Percentiles rank a stretch among this genome's conserved stretches.
These are phyloP conservation scores for Beris morrisii DNA, from an alignment of 2,888 invertebrate species.

Conservation along the genomic window DNA sequence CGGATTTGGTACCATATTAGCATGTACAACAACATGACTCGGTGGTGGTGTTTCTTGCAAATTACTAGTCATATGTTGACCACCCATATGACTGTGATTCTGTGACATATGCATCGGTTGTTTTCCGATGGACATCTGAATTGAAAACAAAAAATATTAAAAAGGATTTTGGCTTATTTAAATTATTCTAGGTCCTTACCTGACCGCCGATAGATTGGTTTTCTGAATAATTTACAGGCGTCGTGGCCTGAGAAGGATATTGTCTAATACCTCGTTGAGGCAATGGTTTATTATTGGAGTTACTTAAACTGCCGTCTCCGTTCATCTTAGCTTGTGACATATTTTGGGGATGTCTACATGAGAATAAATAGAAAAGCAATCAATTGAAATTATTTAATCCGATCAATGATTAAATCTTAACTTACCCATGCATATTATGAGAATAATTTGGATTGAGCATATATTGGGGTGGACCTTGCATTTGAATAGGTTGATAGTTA, in stretches of 20 bases:
- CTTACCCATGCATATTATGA: slow-evolving; percentile 42
- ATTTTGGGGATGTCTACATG: slow-evolving; percentile 44
- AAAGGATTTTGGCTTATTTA: background rate
- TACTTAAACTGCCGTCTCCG: slow-evolving; percentile 47
- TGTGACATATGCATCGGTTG: slow-evolving; percentile 47
- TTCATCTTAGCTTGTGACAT: slow-evolving; percentile 51
- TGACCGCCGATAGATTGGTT: slow-evolving; percentile 42
- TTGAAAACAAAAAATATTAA: slow-evolving; percentile 17
- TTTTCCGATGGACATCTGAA: slow-evolving; percentile 45
- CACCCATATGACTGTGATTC: slow-evolving; percentile 42
- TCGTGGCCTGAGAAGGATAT: slow-evolving; percentile 45
- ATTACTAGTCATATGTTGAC: slow-evolving; percentile 37
- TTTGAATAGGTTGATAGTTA: slow-evolving; percentile 43
- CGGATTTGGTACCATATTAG: slow-evolving; percentile 34
- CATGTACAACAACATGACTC: slow-evolving; percentile 33
- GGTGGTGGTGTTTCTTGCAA: slow-evolving; percentile 40
- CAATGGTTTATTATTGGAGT: slow-evolving; percentile 48
- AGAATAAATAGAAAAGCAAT: slow-evolving; percentile 2
- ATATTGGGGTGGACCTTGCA: slow-evolving; percentile 44
- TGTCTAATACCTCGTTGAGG: slow-evolving; percentile 52
- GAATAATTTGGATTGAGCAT: slow-evolving; percentile 42
- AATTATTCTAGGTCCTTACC: slow-evolving; percentile 34
- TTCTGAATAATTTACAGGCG: slow-evolving; percentile 47
- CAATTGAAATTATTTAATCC: background rate
- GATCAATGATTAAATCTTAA: background rate